Evolutionary conservation across 2,888 invertebrate species (phyloP).

Genomic region (Agrochola macilenta): DNA sequence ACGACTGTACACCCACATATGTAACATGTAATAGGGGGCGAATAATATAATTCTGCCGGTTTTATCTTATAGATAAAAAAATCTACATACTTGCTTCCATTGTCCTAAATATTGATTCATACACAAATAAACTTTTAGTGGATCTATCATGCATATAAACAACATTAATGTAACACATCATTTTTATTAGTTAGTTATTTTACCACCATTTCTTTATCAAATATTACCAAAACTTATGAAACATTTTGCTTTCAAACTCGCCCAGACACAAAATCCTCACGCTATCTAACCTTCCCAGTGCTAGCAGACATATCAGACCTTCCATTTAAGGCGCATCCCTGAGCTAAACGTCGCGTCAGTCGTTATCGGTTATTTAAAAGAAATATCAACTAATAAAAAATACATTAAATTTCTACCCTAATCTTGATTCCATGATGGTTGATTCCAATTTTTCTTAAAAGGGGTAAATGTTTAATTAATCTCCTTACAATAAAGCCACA

Average conservation of each 20-base stretch:
- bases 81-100: not conserved
- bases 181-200: too few relatives aligned
- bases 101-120: not conserved
- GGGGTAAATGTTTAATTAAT: too few relatives aligned
- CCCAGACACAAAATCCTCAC: not conserved
- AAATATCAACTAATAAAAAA: too few relatives aligned
- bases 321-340: not conserved
- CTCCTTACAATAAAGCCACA: too few relatives aligned
- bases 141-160: not conserved
- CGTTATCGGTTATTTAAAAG: too few relatives aligned
- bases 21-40: not conserved
- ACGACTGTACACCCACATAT: not conserved
- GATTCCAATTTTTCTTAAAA: too few relatives aligned
- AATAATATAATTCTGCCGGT: not conserved
- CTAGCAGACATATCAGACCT: not conserved
- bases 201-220: not conserved
- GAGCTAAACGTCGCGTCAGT: too few relatives aligned
- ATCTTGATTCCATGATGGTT: too few relatives aligned
- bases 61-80: not conserved
- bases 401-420: too few relatives aligned
- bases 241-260: not conserved
- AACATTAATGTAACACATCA: not conserved
- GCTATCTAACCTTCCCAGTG: not conserved
- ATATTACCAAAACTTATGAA: too few relatives aligned
- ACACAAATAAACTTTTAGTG: not conserved